These are phyloP conservation scores for Leptobrachium leishanense DNA, from an alignment of 2,113 vertebrate species.

Conservation along the genomic window DNA sequence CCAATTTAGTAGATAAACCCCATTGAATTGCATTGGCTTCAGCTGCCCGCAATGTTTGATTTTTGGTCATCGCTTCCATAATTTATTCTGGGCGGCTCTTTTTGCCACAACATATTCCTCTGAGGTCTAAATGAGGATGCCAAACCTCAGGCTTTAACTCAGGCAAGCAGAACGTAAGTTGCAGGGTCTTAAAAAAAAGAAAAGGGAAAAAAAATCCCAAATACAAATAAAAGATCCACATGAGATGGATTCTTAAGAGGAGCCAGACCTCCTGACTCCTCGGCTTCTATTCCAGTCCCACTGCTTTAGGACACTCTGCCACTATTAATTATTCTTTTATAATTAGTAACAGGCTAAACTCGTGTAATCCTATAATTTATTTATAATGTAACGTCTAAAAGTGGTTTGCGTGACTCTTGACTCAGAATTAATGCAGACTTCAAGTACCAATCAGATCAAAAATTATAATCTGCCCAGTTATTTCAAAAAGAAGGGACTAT, in stretches of 20 bases:
- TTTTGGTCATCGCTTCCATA: constrained; percentile 41
- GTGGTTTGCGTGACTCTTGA: too few species aligned
- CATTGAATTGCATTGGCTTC: too few species aligned
- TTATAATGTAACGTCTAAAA: background rate
- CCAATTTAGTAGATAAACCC: too few species aligned
- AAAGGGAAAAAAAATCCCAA: background rate
- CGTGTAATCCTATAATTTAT: background rate
- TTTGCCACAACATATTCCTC: constrained; percentile 51
- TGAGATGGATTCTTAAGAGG: background rate
- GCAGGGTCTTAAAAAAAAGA: background rate
- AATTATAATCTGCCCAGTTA: too few species aligned
- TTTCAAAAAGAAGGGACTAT: too few species aligned
- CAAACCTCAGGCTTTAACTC: background rate
- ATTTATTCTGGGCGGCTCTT: constrained; percentile 55
- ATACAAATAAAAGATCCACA: background rate
- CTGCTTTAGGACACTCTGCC: background rate
- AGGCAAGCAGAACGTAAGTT: background rate
- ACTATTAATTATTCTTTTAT: background rate
- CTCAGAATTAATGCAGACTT: too few species aligned
- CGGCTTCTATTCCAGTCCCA: background rate
- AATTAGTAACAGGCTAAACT: background rate
- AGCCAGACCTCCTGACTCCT: background rate
- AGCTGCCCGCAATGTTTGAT: background rate
- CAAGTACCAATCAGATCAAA: too few species aligned
- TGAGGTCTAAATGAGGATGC: constrained; percentile 43